phyloP scores from a whole-genome alignment of 2,797 vertebrate species.

The Heliangelus exortis region DNA sequence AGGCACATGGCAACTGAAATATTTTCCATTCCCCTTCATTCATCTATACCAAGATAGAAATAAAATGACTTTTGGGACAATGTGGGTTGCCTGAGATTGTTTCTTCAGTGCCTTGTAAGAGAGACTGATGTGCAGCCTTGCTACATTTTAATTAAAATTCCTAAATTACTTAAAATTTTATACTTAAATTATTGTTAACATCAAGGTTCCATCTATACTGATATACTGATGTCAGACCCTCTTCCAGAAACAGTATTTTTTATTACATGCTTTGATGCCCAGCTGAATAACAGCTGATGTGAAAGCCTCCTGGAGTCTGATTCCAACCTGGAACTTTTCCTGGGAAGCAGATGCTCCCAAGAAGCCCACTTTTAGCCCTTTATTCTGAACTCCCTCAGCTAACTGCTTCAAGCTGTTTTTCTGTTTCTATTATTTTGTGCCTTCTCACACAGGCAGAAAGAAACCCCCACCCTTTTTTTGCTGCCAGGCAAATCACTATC shows the following conservation, averaged over 20 bases:
- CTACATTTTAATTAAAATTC: neutral
- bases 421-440: conserved; percentile 23
- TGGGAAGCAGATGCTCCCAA: neutral
- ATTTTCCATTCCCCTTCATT: neutral
- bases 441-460: neutral
- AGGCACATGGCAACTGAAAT: neutral
- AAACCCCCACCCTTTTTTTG: neutral
- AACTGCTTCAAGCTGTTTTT: conserved; percentile 23
- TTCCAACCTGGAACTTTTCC: neutral
- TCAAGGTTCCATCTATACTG: neutral
- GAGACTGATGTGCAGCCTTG: neutral
- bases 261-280: neutral
- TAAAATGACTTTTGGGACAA: neutral
- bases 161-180: neutral
- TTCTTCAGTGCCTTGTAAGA: neutral
- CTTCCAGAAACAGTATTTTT: neutral
- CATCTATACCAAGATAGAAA: neutral
- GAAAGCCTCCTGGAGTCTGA: neutral
- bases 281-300: neutral
- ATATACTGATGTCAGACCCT: neutral
- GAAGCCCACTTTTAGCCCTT: neutral
- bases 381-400: neutral
- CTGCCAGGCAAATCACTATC: neutral
- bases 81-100: neutral
- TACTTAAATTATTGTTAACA: neutral